phyloP scores from a whole-genome alignment of 2,113 vertebrate genomes.

The Ginglymostoma cirratum region DNA sequence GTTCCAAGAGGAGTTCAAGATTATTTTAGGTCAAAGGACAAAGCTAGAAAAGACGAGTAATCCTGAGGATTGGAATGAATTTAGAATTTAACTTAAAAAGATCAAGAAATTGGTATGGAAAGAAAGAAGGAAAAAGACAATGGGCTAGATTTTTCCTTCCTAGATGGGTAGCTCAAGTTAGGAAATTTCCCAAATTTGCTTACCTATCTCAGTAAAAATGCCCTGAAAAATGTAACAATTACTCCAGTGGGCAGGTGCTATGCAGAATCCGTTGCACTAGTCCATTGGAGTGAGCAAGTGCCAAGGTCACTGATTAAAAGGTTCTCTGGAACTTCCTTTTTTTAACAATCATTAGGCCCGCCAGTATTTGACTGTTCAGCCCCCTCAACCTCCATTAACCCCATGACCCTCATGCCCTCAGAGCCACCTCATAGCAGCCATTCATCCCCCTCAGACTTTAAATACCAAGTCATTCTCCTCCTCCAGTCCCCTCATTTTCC shows the following conservation, averaged over 20 bases:
- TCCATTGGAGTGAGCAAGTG: not conserved
- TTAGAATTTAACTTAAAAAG: not conserved
- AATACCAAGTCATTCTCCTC: too few relatives aligned
- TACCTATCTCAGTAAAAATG: not conserved
- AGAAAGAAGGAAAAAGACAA: not conserved
- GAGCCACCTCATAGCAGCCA: not conserved
- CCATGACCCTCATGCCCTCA: too few relatives aligned
- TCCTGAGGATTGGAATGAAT: not conserved
- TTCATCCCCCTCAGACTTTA: too few relatives aligned
- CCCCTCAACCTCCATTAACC: too few relatives aligned
- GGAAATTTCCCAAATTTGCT: not conserved
- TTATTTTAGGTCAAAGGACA: not conserved
- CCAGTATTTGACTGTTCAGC: too few relatives aligned
- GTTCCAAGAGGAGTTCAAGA: not conserved
- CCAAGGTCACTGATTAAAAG: not conserved
- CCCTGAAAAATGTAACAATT: not conserved
- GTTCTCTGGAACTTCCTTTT: not conserved
- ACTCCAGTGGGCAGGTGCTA: not conserved
- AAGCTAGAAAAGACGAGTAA: not conserved
- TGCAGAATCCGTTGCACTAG: not conserved
- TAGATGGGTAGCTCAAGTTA: not conserved
- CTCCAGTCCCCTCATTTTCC: too few relatives aligned
- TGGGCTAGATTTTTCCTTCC: not conserved
- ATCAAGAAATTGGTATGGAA: not conserved
- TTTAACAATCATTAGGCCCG: not conserved